Base-by-base conservation (phyloP, 2,797 vertebrate species). In the Enteromius treurensis region DNA sequence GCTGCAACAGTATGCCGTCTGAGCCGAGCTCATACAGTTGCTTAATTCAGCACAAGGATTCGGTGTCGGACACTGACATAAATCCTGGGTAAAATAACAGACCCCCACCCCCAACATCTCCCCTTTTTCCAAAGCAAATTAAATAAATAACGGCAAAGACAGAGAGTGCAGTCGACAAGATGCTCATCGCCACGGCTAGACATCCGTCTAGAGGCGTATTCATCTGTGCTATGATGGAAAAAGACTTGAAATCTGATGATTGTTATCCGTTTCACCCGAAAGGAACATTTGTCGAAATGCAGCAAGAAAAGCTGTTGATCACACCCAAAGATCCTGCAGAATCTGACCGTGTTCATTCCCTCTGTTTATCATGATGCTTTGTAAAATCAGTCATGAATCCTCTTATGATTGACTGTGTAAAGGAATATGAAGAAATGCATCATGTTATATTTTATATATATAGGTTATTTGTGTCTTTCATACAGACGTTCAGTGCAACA, bases 321-420 rank as follows among this genome's bases (percentile, higher is more conserved):
- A 95, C 95, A 96, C 95, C 95, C 96, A 94, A 90, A 93, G 93
- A 93, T 88, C 92, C 94, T 93, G 95, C 95, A 96, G 93, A 95
- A 96, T 93, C 79, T 73, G 89, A 77, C 89, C 80, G 79, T 84
- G 88, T 89, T 88, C 90, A 83, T 87, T 87, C 89, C 86, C 89
- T 73, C 90, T 91, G 85, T 86, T 85, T 82, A 89, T 94, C 91
- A 87, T 89, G 90, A 89, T 89, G 80, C 86, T 90, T 89, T 88
- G 90, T 51, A 89, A 90, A 90, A 91, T 51, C 40, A 88, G 89
- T 83, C 81, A 82, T 86, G 81, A 78, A 65, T 21, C 85, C 88
- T 90, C 90, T 89, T 87, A 85, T 89, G 88, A 90, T 90, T 86
- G 90, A 87, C 91, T 88, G 89, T 89, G 88, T 89, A 91, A 88